These are phyloP conservation scores for Lagodon rhomboides DNA, from an alignment of 2,797 vertebrate species.

Conservation along the genomic window DNA sequence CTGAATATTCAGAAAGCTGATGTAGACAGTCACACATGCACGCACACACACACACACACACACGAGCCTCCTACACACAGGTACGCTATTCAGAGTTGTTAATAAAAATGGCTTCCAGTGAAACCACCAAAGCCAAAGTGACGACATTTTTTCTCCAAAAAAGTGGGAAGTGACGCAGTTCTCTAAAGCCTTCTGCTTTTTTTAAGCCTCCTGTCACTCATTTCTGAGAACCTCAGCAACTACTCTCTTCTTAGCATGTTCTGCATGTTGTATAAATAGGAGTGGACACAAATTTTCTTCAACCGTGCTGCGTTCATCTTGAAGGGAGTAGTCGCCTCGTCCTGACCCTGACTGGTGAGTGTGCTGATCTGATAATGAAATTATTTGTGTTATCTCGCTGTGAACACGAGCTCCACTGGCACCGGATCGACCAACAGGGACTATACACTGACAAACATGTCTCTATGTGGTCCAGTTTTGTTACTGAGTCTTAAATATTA, in stretches of 20 bases:
- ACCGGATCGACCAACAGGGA: background rate
- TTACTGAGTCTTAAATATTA: too few species aligned
- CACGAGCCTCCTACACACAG: slow-evolving; percentile 1
- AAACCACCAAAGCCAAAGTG: background rate
- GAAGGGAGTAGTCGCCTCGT: slow-evolving; percentile 20
- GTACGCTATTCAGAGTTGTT: too few species aligned
- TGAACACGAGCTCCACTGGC: background rate
- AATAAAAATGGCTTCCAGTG: too few species aligned
- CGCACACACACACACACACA: background rate
- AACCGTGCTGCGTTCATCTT: background rate
- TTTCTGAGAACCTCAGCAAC: fast-evolving
- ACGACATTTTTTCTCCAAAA: background rate
- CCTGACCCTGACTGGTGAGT: slow-evolving; percentile 40
- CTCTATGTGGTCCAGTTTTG: background rate
- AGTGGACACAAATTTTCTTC: background rate
- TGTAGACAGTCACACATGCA: background rate
- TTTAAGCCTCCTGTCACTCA: background rate
- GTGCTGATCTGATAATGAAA: slow-evolving; percentile 21
- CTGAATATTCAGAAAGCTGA: slow-evolving; percentile 1
- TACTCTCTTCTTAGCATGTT: too few species aligned
- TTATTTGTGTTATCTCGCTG: slow-evolving; percentile 27
- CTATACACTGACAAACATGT: background rate
- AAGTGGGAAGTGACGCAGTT: background rate
- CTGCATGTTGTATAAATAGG: background rate
- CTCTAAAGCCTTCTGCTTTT: background rate